Base-by-base conservation (phyloP, 2,888 invertebrate species). In the Lasius fuliginosus region DNA sequence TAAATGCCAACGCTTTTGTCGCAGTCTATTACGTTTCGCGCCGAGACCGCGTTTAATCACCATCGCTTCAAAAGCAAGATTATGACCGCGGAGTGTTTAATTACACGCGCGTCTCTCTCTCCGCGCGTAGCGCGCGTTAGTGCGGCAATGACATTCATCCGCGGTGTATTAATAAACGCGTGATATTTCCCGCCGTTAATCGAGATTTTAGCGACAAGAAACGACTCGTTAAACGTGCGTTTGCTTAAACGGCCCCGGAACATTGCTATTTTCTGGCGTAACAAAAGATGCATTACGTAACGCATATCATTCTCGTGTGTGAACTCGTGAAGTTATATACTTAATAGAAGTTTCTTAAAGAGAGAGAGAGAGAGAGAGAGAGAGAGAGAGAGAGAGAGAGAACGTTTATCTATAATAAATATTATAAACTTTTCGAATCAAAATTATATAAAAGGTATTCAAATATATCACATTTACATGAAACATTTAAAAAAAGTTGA, bases 191-290 rank as follows among this genome's bases (percentile, higher is more conserved):
- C 71, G 69, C 33, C 12, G 36, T 6, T 79, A 79, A 79, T 71
- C 79, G 71, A 79, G 79, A 71, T 79, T 79, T 71, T 60, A 71
- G 36, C 71, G 69, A 0, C 60, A 71, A 71, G 71, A 49, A 79
- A 71, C 79, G 60, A 71, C 46, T 60, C 36, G 60, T 71, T 79
- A 79, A 79, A 79, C 36, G 79, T 8, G 53, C 46, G 46, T 36
- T 58, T 23, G 58, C n/a, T 69, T 79, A 79, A 60, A 69, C 46
- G 8, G 9, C 27, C 36, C 36, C 60, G 46, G 33, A 12, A 60
- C 23, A 53, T 33, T 46, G 60, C 46, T 71, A 71, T 79, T 79
- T 79, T 60, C 69, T 60, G 60, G 33, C 60, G 23, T n/a, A 30
- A 27, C 27, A 79, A 71, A 77, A 79, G 27, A 6, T n/a, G 30